Evolutionary conservation across 2,888 invertebrate genomes (phyloP).

Genomic region (Stenchaetothrips biformis): DNA sequence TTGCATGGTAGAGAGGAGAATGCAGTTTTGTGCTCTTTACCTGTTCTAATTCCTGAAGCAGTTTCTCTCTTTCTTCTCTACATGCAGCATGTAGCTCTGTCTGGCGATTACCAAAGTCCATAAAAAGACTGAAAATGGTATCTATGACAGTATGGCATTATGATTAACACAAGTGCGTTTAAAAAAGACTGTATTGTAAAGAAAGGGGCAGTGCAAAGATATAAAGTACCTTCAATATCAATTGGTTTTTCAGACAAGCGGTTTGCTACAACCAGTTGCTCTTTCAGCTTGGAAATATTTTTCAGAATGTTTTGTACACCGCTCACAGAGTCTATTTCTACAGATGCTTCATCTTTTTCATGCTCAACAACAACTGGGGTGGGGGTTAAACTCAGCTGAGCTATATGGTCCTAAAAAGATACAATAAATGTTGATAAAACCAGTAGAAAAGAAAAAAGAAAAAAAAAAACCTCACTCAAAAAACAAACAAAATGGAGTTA

Average conservation of each 20-base stretch:
- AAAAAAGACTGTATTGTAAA: constrained; percentile 26
- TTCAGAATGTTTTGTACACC: not conserved
- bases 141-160: not conserved
- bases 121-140: constrained; percentile 33
- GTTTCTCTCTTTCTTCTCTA: constrained; percentile 58
- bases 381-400: constrained; percentile 26
- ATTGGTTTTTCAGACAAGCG: constrained; percentile 56
- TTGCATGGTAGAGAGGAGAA: not conserved
- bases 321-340: constrained; percentile 35
- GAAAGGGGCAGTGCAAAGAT: constrained; percentile 12
- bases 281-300: constrained; percentile 47
- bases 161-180: not conserved
- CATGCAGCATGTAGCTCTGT: constrained; percentile 53
- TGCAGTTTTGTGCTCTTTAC: not conserved
- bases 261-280: constrained; percentile 57
- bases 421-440: not conserved
- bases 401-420: not conserved
- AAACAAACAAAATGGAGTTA: constrained; percentile 29
- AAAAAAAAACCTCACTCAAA: not conserved
- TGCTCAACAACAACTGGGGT: constrained; percentile 32
- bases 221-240: constrained; percentile 51
- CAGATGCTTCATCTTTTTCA: constrained; percentile 29
- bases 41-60: constrained; percentile 47
- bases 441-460: not conserved
- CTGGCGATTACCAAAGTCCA: constrained; percentile 41